Evolutionary conservation across 2,113 vertebrate species (phyloP).

Genomic region (Salvelinus sp.): DNA sequence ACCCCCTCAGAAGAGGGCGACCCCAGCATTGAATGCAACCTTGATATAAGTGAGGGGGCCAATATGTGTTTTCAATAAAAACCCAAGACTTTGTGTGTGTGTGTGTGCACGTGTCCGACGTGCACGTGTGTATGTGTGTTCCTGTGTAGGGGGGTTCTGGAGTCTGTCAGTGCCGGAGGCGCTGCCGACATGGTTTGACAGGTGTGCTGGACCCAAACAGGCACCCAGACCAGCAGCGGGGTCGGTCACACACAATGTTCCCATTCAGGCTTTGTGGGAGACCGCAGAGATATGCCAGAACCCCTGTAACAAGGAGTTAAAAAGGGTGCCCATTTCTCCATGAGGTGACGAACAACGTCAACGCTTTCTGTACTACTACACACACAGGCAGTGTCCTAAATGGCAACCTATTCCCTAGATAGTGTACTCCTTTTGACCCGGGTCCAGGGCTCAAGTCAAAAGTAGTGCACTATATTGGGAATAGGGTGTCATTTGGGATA

Average conservation of each 20-base stretch:
- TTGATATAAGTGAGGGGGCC: conserved; percentile 28
- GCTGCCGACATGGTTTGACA: conserved; percentile 69
- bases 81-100: conserved; percentile 12
- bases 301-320: conserved; percentile 47
- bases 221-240: conserved; percentile 39
- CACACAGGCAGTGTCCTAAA: not conserved
- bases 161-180: conserved; percentile 63
- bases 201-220: conserved; percentile 39
- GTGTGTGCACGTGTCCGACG: conserved; percentile 40
- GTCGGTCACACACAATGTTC: conserved; percentile 56
- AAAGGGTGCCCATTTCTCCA: not conserved
- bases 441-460: no score
- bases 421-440: no score
- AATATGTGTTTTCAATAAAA: conserved; percentile 62
- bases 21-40: conserved; percentile 36
- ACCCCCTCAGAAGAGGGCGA: conserved; percentile 47
- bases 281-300: conserved; percentile 69
- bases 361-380: conserved; percentile 49
- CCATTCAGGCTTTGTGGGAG: conserved; percentile 50
- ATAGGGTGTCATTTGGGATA: not conserved
- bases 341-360: conserved; percentile 38
- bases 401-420: no score
- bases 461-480: no score
- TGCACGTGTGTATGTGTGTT: conserved; percentile 23
- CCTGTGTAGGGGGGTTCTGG: conserved; percentile 52